Evolutionary conservation across 2,113 vertebrate species (phyloP).

Genomic region (Burhinus bistriatus): DNA sequence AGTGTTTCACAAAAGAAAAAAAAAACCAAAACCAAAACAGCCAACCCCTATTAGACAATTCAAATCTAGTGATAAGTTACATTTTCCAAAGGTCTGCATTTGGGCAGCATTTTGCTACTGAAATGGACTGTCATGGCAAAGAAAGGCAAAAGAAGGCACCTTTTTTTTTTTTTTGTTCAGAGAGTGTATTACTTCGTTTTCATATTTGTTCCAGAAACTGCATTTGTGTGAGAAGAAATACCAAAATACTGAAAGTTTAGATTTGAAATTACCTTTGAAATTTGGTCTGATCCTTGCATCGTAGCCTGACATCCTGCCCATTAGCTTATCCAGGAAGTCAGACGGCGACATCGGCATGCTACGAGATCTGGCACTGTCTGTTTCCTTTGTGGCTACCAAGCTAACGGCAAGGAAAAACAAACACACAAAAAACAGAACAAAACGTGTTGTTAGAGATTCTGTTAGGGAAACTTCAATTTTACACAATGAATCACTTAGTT

Average conservation of each 20-base stretch:
- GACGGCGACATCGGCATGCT: constrained; percentile 91
- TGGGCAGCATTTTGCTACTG: background rate
- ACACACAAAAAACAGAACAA: constrained; percentile 26
- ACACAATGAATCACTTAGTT: background rate
- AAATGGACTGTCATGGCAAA: background rate
- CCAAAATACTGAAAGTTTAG: background rate
- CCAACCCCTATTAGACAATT: background rate
- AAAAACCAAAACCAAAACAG: background rate
- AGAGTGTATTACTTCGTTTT: background rate
- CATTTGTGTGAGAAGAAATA: background rate
- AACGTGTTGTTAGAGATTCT: constrained; percentile 5
- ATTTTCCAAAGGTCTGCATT: background rate
- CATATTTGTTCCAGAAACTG: background rate
- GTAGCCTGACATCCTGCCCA: constrained; percentile 96
- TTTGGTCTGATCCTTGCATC: constrained; percentile 97
- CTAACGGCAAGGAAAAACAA: constrained; percentile 70
- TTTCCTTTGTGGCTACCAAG: constrained; percentile 88
- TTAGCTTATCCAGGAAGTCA: constrained; percentile 96
- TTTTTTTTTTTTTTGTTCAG: background rate
- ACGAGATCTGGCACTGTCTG: constrained; percentile 82
- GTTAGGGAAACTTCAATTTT: background rate
- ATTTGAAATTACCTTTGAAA: constrained; percentile 89
- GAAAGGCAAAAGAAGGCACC: background rate
- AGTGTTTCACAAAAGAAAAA: background rate
- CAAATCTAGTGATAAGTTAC: background rate